phyloP scores from a whole-genome alignment of 2,113 vertebrate genomes.

The Azemiops feae region DNA sequence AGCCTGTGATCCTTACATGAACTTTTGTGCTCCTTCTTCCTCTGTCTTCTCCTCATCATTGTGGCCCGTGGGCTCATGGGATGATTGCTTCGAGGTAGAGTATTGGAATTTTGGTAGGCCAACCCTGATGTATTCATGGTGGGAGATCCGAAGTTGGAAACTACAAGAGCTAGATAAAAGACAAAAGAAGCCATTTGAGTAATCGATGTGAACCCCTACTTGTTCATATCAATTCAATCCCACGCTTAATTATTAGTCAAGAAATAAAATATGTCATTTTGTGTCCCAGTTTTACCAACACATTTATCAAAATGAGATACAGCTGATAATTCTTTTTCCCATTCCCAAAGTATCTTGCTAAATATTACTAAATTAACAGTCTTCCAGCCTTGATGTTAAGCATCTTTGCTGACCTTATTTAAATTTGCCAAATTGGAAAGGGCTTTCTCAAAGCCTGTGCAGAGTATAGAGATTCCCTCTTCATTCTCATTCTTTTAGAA shows the following conservation, averaged over 20 bases:
- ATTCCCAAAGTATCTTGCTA: background rate
- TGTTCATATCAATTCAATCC: background rate
- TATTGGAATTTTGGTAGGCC: slow-evolving; percentile 84
- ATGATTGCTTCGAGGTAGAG: slow-evolving; percentile 79
- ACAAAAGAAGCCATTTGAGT: accelerated
- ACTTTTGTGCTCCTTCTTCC: slow-evolving; percentile 90
- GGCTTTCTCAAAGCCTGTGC: background rate
- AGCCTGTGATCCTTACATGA: slow-evolving; percentile 73
- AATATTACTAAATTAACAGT: background rate
- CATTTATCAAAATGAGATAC: background rate
- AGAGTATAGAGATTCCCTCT: too few relatives aligned
- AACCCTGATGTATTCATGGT: slow-evolving; percentile 83
- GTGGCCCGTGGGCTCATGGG: slow-evolving; percentile 86
- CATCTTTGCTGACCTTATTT: background rate
- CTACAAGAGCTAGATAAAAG: slow-evolving; percentile 79
- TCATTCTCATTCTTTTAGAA: background rate
- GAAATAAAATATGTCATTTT: background rate
- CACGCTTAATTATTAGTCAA: background rate
- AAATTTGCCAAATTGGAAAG: background rate
- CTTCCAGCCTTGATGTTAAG: background rate
- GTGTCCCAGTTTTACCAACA: background rate
- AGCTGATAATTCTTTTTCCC: background rate
- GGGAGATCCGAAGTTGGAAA: slow-evolving; percentile 87
- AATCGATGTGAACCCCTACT: background rate
- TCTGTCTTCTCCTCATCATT: slow-evolving; percentile 80